A percentile compares a stretch with the other conserved stretches of the same genome.
Conservation (phyloP, 2,113 vertebrate genomes). For the Ondatra zibethicus region DNA sequence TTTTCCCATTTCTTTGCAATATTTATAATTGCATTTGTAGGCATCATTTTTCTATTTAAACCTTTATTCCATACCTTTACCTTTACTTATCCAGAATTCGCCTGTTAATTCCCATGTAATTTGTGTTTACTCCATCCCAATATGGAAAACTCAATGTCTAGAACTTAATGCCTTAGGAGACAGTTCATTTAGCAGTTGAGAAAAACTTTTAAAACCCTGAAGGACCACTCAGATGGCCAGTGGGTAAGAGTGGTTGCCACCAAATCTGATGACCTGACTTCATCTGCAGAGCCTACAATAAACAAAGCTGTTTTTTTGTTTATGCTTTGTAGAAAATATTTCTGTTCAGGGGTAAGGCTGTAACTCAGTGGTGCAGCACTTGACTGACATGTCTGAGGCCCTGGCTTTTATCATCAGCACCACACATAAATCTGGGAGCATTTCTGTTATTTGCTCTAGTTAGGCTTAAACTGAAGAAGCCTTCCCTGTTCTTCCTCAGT, state of each 20-base stretch:
- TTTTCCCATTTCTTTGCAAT: neutral
- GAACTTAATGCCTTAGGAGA: neutral
- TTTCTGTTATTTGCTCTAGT: neutral
- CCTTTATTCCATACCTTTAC: neutral
- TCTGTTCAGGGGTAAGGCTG: neutral
- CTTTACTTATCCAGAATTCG: conserved; percentile 39
- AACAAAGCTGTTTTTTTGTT: neutral
- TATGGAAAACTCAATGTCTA: conserved; percentile 28
- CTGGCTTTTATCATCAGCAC: neutral
- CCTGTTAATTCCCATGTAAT: neutral
- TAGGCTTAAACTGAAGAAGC: neutral
- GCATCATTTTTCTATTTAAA: neutral
- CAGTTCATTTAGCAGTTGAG: neutral
- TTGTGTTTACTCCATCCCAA: neutral
- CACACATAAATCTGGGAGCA: neutral
- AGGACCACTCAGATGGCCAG: neutral
- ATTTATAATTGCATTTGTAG: conserved; percentile 3
- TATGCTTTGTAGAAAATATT: neutral
- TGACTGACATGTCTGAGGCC: neutral
- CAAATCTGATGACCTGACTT: neutral
- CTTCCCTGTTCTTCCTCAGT: neutral
- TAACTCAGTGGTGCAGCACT: neutral
- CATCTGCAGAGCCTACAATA: neutral
- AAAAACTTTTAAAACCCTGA: neutral
- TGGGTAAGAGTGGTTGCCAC: neutral